These are phyloP conservation scores for Pogonus chalceus DNA, from an alignment of 1,140 invertebrate genomes.

Conservation along the genomic window DNA sequence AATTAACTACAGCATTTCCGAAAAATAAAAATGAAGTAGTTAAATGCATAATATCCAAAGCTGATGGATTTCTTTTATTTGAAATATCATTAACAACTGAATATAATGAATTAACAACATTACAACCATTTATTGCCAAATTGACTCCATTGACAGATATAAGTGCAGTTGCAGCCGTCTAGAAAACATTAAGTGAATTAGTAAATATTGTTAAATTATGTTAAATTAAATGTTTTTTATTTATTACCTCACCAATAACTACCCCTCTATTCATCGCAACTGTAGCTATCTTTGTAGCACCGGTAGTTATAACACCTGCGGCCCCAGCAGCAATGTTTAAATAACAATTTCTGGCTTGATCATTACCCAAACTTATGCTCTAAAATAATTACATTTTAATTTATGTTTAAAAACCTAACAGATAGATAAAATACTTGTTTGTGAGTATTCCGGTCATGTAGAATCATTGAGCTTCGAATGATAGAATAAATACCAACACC, in stretches of 20 bases:
- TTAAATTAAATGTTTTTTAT: conserved; percentile 4
- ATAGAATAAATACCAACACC: background rate
- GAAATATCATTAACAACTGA: conserved; percentile 23
- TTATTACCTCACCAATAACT: conserved; percentile 13
- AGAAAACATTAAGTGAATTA: conserved; percentile 3
- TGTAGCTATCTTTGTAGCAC: conserved; percentile 19
- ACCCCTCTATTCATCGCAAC: conserved; percentile 14
- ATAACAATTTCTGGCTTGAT: conserved; percentile 32
- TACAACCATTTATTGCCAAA: conserved; percentile 20
- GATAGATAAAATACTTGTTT: conserved; percentile 23
- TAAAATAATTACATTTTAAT: conserved; percentile 17
- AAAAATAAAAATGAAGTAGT: conserved; percentile 34
- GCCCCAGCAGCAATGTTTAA: conserved; percentile 31
- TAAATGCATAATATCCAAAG: conserved; percentile 31
- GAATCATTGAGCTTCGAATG: background rate
- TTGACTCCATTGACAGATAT: conserved; percentile 26
- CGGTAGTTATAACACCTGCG: conserved; percentile 30
- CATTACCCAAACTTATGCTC: conserved; percentile 27
- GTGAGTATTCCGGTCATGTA: conserved; percentile 21
- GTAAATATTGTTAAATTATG: conserved; percentile 5
- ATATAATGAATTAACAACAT: conserved; percentile 25
- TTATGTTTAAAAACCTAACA: too few species aligned
- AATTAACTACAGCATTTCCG: conserved; percentile 31
- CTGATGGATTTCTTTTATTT: conserved; percentile 20
- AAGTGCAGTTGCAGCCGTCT: conserved; percentile 19